Conservation (phyloP, 2,888 invertebrate species). For the Cosmia trapezina region DNA sequence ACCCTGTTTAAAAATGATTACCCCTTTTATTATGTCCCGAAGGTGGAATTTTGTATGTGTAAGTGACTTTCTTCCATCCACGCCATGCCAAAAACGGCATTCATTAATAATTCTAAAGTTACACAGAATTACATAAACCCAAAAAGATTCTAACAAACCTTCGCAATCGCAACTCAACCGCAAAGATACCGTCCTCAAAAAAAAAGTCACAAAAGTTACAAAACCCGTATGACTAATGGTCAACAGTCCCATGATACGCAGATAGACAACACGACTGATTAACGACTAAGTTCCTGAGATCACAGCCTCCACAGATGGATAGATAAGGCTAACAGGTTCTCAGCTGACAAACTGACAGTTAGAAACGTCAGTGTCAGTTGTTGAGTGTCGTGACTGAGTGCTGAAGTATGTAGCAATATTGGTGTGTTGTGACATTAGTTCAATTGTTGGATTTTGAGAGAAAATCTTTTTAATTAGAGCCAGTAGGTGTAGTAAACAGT, state of each 20-base stretch:
- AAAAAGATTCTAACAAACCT: constrained; percentile 17
- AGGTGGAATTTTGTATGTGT: too few relatives aligned
- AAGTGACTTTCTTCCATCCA: neutral
- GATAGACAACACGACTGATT: constrained; percentile 75
- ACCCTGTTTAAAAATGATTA: too few relatives aligned
- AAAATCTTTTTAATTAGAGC: neutral
- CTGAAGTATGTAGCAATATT: constrained; percentile 24
- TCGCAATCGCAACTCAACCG: constrained; percentile 31
- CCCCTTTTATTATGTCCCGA: too few relatives aligned
- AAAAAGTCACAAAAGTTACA: constrained; percentile 40
- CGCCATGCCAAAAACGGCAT: neutral
- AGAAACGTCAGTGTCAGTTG: constrained; percentile 58
- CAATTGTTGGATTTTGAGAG: neutral
- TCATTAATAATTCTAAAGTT: constrained; percentile 11
- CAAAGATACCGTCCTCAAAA: constrained; percentile 39
- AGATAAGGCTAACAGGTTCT: constrained; percentile 63
- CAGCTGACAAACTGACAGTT: constrained; percentile 63
- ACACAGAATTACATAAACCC: neutral
- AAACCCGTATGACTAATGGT: constrained; percentile 69
- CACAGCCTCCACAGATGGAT: constrained; percentile 58
- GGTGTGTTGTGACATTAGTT: constrained; percentile 24
- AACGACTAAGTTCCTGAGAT: constrained; percentile 68
- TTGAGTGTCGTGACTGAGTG: constrained; percentile 44
- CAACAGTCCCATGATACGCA: constrained; percentile 51
- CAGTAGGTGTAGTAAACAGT: neutral